Percentiles rank a stretch among this genome's conserved stretches.
phyloP scores from a whole-genome alignment of 1,140 invertebrate genomes.

The Bradysia coprophila region DNA sequence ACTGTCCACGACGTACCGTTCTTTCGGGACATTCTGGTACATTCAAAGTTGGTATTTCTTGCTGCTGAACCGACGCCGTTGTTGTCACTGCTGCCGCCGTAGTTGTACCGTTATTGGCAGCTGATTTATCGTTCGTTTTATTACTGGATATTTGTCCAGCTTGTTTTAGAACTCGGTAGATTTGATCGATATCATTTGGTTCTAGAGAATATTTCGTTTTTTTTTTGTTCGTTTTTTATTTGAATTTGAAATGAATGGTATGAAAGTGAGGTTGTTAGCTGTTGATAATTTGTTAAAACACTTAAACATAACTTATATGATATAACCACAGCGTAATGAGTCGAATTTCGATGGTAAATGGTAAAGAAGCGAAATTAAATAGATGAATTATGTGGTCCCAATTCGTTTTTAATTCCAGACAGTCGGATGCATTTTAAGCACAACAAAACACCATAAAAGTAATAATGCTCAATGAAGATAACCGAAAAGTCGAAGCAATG shows the following conservation, averaged over 20 bases:
- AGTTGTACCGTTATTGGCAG: conserved; percentile 26
- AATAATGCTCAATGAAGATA: too few species aligned
- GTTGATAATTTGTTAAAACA: too few species aligned
- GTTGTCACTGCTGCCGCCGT: conserved; percentile 10
- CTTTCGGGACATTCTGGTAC: conserved; percentile 10
- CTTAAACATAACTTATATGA: too few species aligned
- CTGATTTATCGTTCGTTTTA: conserved; percentile 4
- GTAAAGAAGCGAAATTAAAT: too few species aligned
- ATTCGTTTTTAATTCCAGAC: too few species aligned
- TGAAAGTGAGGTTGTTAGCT: too few species aligned
- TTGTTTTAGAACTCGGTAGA: conserved; percentile 84
- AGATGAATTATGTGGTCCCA: too few species aligned
- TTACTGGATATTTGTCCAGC: conserved; percentile 59
- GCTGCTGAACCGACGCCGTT: conserved; percentile 25
- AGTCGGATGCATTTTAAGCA: too few species aligned
- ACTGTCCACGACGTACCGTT: conserved; percentile 5
- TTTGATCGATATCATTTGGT: conserved; percentile 57
- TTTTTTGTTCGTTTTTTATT: conserved; percentile 5
- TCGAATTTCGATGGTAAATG: too few species aligned
- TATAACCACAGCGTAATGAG: too few species aligned
- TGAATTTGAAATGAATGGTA: background rate
- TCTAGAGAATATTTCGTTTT: conserved; percentile 8
- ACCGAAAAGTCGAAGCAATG: too few species aligned
- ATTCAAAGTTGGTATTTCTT: conserved; percentile 10
- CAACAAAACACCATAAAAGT: too few species aligned